Conservation (phyloP, 1,140 invertebrate species). For the Hesperophylax magnus region DNA sequence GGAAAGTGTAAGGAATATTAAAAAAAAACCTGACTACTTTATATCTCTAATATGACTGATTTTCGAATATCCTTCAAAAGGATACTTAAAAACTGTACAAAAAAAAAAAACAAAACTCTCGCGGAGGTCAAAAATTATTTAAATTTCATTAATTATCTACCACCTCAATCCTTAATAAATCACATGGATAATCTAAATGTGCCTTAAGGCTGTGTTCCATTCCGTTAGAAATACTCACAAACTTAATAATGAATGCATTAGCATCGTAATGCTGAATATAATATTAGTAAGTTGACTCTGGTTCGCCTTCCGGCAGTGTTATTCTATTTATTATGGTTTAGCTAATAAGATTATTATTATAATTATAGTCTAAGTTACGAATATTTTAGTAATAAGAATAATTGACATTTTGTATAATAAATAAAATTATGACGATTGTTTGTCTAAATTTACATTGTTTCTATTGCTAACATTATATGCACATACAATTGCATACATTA, state of each 20-base stretch:
- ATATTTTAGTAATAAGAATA: slow-evolving; percentile 11
- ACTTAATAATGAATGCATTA: background rate
- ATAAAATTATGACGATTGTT: slow-evolving; percentile 13
- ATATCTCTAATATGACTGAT: too few relatives aligned
- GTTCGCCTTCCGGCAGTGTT: background rate
- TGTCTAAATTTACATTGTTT: slow-evolving; percentile 6
- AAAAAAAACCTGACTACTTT: too few relatives aligned
- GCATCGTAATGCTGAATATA: background rate
- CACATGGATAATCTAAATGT: too few relatives aligned
- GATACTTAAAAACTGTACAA: too few relatives aligned
- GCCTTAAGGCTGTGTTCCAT: too few relatives aligned
- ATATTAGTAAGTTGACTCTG: background rate
- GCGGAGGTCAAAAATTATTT: too few relatives aligned
- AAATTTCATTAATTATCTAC: too few relatives aligned
- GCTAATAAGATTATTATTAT: background rate
- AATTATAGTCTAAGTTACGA: background rate
- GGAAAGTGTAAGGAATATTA: too few relatives aligned
- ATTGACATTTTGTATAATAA: slow-evolving; percentile 15
- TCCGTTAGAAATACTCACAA: too few relatives aligned
- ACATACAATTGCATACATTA: slow-evolving; percentile 16
- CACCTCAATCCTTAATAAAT: too few relatives aligned
- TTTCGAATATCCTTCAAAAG: background rate
- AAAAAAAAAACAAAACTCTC: too few relatives aligned
- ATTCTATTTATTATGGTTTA: background rate
- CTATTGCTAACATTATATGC: slow-evolving; percentile 9